Evolutionary conservation across 2,113 vertebrate genomes (phyloP).

Genomic region (Gymnorhina tibicen): DNA sequence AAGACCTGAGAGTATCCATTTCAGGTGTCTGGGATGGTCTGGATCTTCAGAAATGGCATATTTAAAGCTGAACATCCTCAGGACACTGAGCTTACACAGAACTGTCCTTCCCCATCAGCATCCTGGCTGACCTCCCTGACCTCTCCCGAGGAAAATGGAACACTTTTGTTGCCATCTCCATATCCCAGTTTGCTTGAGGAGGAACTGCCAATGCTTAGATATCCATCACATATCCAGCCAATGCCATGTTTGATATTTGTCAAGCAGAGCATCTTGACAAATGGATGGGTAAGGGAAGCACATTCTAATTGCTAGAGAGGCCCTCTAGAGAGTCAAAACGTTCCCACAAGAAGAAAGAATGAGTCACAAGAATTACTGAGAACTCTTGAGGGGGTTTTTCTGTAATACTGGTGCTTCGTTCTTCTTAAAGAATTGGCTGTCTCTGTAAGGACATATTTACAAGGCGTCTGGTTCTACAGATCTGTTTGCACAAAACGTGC

Average conservation of each 20-base stretch:
- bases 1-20: neutral
- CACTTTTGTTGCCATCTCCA: neutral
- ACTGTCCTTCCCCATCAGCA: neutral
- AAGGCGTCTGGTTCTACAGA: neutral
- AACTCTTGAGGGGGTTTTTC: neutral
- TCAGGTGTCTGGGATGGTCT: neutral
- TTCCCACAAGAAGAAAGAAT: neutral
- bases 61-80: neutral
- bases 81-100: neutral
- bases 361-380: neutral
- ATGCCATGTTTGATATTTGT: neutral
- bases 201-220: neutral
- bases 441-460: neutral
- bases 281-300: neutral
- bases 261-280: neutral
- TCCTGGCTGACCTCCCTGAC: neutral
- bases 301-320: neutral
- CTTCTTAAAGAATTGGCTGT: neutral
- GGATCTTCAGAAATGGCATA: neutral
- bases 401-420: neutral
- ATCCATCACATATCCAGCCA: neutral
- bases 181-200: neutral
- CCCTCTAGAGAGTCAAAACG: neutral
- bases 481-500: neutral
- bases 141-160: neutral